These are phyloP conservation scores for Drosophila dives DNA, from an alignment of 2,888 invertebrate genomes.

Conservation along the genomic window DNA sequence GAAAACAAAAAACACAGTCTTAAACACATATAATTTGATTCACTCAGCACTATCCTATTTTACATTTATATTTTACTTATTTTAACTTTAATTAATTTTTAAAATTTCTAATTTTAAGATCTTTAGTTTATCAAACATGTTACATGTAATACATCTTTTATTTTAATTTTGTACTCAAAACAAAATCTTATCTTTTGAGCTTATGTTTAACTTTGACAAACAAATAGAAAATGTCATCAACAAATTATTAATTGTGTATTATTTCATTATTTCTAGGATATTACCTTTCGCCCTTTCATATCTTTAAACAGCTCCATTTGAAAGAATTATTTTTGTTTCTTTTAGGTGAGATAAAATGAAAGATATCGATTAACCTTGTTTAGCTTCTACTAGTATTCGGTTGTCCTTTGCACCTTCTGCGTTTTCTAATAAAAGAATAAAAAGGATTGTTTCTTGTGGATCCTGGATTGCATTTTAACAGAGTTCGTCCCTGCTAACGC, in stretches of 20 bases:
- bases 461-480: too few species aligned
- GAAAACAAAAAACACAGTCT: constrained; percentile 8
- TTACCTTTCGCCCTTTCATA: not conserved
- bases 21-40: constrained; percentile 35
- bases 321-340: not conserved
- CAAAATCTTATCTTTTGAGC: constrained; percentile 30
- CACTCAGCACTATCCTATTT: constrained; percentile 22
- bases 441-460: not conserved
- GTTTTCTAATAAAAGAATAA: not conserved
- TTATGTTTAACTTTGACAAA: constrained; percentile 43
- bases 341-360: not conserved
- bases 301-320: not conserved
- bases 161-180: constrained; percentile 49
- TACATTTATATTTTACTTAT: constrained; percentile 18
- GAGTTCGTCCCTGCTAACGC: not conserved
- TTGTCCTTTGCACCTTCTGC: not conserved
- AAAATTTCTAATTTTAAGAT: constrained; percentile 26
- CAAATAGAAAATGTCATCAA: constrained; percentile 38
- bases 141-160: constrained; percentile 39
- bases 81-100: constrained; percentile 44
- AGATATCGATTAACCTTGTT: not conserved
- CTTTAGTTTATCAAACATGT: constrained; percentile 41
- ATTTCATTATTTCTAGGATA: not conserved
- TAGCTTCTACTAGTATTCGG: not conserved
- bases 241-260: not conserved